Evolutionary conservation across 2,113 vertebrate genomes (phyloP).

Genomic region (Phoxinus phoxinus): DNA sequence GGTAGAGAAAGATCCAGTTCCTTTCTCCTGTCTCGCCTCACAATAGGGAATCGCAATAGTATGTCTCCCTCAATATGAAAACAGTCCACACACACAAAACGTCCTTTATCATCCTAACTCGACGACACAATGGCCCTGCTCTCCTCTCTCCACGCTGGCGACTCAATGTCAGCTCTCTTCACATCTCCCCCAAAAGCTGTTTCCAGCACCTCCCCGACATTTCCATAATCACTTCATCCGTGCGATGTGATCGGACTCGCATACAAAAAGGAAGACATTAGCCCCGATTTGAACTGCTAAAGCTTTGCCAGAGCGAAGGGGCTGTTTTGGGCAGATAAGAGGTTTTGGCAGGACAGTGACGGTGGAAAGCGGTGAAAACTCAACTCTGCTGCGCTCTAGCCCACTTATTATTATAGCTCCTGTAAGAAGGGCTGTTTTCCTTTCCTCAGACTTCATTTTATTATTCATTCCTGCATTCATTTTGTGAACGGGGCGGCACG

Average conservation of each 20-base stretch:
- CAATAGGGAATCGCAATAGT: conserved; percentile 46
- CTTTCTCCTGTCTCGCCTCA: conserved; percentile 32
- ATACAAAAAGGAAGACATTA: conserved; percentile 67
- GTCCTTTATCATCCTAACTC: conserved; percentile 47
- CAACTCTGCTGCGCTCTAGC: conserved; percentile 47
- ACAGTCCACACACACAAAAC: conserved; percentile 47
- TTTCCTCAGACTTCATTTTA: conserved; percentile 1
- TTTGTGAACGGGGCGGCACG: background rate
- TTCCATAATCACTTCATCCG: conserved; percentile 71
- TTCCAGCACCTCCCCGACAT: conserved; percentile 62
- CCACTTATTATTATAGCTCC: conserved; percentile 56
- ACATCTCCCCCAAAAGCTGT: conserved; percentile 60
- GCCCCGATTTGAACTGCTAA: conserved; percentile 64
- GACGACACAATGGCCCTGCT: conserved; percentile 49
- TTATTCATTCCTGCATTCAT: background rate
- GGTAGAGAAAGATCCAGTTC: conserved; percentile 46
- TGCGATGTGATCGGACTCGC: conserved; percentile 65
- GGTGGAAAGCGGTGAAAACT: conserved; percentile 42
- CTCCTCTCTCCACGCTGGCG: conserved; percentile 42
- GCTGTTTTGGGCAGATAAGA: conserved; percentile 66
- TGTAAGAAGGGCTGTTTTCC: conserved; percentile 47
- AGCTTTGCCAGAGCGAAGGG: conserved; percentile 64
- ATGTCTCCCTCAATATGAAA: conserved; percentile 45
- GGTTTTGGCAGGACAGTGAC: conserved; percentile 53
- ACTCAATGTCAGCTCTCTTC: conserved; percentile 59